These are phyloP conservation scores for Cephus rjabovi DNA, from an alignment of 2,888 invertebrate species.

Conservation along the genomic window DNA sequence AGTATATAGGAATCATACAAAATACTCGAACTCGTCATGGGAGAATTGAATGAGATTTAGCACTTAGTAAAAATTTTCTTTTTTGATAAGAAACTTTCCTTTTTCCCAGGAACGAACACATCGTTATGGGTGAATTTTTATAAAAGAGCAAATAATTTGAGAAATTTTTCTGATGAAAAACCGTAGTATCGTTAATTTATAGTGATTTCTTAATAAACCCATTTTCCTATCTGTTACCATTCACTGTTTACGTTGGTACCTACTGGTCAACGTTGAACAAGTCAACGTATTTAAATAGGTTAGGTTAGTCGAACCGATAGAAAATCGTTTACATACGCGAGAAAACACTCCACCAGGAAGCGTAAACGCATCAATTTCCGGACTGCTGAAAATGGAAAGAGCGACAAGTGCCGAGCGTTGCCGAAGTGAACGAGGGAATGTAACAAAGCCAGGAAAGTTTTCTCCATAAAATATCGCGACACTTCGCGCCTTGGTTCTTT, in stretches of 20 bases:
- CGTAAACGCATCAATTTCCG: neutral
- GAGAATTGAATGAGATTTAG: neutral
- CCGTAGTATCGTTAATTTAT: neutral
- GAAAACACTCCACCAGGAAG: neutral
- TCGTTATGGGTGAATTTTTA: neutral
- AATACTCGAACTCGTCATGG: neutral
- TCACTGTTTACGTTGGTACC: neutral
- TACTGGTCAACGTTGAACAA: neutral
- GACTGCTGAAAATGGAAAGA: neutral
- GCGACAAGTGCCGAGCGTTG: neutral
- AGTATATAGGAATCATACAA: neutral
- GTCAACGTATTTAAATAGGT: neutral
- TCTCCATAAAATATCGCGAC: constrained; percentile 44
- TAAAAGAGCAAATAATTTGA: neutral
- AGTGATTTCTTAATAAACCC: neutral
- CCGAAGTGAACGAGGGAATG: constrained; percentile 3
- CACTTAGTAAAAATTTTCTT: neutral
- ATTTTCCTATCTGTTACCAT: neutral
- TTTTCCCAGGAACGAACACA: too few relatives aligned
- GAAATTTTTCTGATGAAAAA: neutral
- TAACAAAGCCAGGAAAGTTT: constrained; percentile 33
- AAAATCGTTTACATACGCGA: neutral
- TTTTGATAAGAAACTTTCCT: too few relatives aligned
- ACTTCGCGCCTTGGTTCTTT: constrained; percentile 22
- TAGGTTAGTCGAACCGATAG: neutral